Evolutionary conservation across 2,888 invertebrate species (phyloP).

Genomic region (Phaonia tiefii): DNA sequence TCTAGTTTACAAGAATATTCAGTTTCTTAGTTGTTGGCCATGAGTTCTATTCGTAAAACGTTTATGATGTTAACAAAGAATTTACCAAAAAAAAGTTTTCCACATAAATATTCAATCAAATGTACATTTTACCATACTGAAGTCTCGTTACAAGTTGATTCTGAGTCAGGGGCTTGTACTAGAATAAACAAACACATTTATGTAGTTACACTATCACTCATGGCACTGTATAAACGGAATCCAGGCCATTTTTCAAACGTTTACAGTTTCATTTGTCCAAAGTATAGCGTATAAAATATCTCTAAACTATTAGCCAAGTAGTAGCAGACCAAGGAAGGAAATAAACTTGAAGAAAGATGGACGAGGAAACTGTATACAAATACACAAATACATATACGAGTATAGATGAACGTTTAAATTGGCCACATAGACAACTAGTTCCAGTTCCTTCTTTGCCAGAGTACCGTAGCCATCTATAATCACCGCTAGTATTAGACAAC

Average conservation of each 20-base stretch:
- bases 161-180: background rate
- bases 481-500: background rate
- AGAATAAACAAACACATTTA: background rate
- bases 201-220: no score
- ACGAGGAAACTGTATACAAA: background rate
- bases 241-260: slow-evolving; percentile 61
- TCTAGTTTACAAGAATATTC: no score
- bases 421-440: slow-evolving; percentile 9
- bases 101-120: slow-evolving; percentile 43
- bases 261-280: slow-evolving; percentile 36
- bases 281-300: slow-evolving; percentile 69
- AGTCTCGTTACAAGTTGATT: slow-evolving; percentile 17
- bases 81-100: slow-evolving; percentile 52
- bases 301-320: slow-evolving; percentile 70
- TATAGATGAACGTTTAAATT: slow-evolving; percentile 13
- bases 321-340: background rate
- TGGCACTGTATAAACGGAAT: background rate
- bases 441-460: background rate
- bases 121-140: slow-evolving; percentile 23
- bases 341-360: background rate
- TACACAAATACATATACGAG: background rate
- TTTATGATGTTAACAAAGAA: slow-evolving; percentile 46
- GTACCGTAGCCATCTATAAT: background rate
- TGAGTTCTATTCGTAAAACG: slow-evolving; percentile 45
- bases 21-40: slow-evolving; percentile 33